Base-by-base conservation (phyloP, 2,797 vertebrate genomes). In the Pempheris klunzingeri region DNA sequence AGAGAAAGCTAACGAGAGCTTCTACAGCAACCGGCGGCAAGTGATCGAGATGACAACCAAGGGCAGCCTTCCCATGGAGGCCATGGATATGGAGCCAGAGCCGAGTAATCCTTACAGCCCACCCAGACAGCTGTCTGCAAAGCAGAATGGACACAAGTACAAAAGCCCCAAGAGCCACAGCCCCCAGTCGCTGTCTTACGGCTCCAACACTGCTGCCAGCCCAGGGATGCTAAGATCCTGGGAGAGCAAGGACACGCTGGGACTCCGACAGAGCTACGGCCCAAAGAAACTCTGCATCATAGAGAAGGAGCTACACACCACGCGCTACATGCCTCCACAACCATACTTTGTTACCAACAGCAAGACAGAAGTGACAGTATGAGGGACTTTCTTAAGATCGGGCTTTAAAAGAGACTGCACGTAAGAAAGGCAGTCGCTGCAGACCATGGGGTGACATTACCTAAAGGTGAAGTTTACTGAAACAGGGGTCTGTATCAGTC, bases 361-460 rank as follows among this genome's bases (percentile, higher is more conserved):
- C 96, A 99, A 99, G 94, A 99, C 97, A 77, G 98, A 99, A 92
- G 98, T 99, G 95, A 99, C 98, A 76, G 98, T 99, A 93, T 99
- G 95, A 93, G 65, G 66, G 55, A 70, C 26, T 43, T 12, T 32
- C n/a, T 39, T 5, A 46, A 57, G 34, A 44, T 13, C 43, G 24
- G 63, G 61, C 57, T 77, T 46, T 17, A 76, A 49, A 84, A 38
- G 61, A 83, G 53, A 38, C 53, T 64, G 15, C 17, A 47, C 82
- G 70, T 68, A 72, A 58, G 17, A 38, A 43, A 50, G 44, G 83
- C 50, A 24, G 46, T 47, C 55, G 54, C 78, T 75, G 52, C 50
- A 60, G 63, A 71, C 71, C 70, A 49, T 54, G 39, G 55, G 64
- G n/a, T n/a, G n/a, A 77, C 15, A 59, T 43, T 71, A 30, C 38